Percentiles rank a stretch among this genome's conserved stretches.
phyloP scores from a whole-genome alignment of 1,140 invertebrate genomes.

The Dufourea novaeangliae region DNA sequence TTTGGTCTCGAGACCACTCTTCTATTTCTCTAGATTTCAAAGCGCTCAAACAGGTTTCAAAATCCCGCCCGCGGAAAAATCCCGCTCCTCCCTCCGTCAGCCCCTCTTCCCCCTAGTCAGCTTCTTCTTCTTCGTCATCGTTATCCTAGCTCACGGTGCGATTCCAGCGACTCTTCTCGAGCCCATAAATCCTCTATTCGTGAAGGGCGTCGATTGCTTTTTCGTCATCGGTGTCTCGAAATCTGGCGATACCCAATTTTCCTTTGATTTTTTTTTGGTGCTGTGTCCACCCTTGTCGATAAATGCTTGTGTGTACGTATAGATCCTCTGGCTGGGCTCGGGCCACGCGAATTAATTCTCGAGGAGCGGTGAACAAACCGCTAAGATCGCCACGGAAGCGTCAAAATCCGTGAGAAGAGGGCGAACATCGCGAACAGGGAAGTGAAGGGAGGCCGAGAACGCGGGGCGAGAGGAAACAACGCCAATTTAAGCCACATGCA shows the following conservation, averaged over 20 bases:
- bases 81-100: conserved; percentile 38
- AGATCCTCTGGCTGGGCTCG: too few species aligned
- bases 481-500: conserved; percentile 80
- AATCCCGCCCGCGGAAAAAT: conserved; percentile 81
- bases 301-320: too few species aligned
- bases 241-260: too few species aligned
- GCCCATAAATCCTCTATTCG: conserved; percentile 57
- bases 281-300: too few species aligned
- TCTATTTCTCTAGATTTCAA: conserved; percentile 80
- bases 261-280: too few species aligned
- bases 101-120: conserved; percentile 15
- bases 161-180: conserved; percentile 30
- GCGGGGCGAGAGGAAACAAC: conserved; percentile 67
- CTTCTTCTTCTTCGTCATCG: conserved; percentile 14
- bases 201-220: conserved; percentile 56
- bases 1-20: conserved; percentile 73
- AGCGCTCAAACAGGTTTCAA: conserved; percentile 81
- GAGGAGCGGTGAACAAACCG: neutral
- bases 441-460: conserved; percentile 27
- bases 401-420: conserved; percentile 15
- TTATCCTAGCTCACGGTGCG: conserved; percentile 27
- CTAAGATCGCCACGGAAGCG: conserved; percentile 14
- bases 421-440: neutral
- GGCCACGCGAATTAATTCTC: too few species aligned
- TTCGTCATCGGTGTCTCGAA: too few species aligned